Conservation (phyloP, 2,888 invertebrate genomes). For the Eurytoma californica region DNA sequence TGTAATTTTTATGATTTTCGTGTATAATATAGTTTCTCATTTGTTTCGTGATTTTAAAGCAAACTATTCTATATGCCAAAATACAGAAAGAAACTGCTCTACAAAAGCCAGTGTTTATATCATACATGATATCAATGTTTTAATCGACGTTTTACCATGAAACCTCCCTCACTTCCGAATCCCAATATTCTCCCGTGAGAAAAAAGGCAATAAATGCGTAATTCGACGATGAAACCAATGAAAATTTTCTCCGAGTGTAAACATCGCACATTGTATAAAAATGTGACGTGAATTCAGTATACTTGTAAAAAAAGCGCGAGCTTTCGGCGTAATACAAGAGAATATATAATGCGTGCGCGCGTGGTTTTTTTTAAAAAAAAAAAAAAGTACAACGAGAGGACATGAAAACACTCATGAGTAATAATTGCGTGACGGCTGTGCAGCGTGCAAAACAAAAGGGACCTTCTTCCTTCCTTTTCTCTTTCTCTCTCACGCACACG, state of each 20-base stretch:
- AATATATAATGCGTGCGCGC: constrained; percentile 67
- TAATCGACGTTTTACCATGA: neutral
- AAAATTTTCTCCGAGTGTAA: constrained; percentile 46
- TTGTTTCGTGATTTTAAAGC: constrained; percentile 39
- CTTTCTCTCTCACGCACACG: neutral
- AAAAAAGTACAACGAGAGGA: constrained; percentile 66
- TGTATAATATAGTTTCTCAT: constrained; percentile 41
- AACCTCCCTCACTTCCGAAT: neutral
- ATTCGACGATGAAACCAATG: constrained; percentile 30
- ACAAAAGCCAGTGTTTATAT: constrained; percentile 45
- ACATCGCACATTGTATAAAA: constrained; percentile 31
- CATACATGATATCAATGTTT: constrained; percentile 24
- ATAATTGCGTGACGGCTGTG: constrained; percentile 73
- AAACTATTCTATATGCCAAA: constrained; percentile 42
- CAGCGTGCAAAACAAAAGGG: constrained; percentile 72
- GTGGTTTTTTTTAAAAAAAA: constrained; percentile 52
- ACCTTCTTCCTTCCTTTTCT: constrained; percentile 54
- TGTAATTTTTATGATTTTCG: constrained; percentile 1
- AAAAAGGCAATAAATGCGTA: constrained; percentile 27
- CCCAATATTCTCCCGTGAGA: neutral
- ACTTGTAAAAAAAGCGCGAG: constrained; percentile 64
- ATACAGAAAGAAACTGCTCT: constrained; percentile 40
- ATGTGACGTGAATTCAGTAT: constrained; percentile 49
- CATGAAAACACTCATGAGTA: constrained; percentile 72
- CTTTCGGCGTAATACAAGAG: constrained; percentile 64